Evolutionary conservation across 2,888 invertebrate species (phyloP).

Genomic region (Ennomos fuscantarius): DNA sequence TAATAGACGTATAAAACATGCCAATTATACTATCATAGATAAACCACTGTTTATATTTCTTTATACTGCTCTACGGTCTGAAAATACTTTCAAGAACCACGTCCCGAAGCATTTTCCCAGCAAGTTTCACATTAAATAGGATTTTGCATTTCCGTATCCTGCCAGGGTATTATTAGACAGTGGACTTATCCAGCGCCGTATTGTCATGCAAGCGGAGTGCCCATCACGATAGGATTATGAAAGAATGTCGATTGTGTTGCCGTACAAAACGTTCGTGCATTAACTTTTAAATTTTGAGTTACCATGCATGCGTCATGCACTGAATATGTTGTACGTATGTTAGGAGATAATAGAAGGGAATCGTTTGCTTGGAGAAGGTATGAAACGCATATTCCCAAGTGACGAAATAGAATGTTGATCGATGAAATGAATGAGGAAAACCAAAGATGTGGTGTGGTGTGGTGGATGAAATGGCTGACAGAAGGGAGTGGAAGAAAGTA

Average conservation of each 20-base stretch:
- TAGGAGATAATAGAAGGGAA: no score
- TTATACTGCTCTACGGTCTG: background rate
- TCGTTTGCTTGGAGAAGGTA: no score
- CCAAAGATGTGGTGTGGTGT: no score
- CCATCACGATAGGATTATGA: slow-evolving; percentile 26
- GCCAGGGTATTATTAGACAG: slow-evolving; percentile 2
- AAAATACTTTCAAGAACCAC: background rate
- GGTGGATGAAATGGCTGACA: no score
- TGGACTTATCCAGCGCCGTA: slow-evolving; percentile 1
- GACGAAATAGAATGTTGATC: no score
- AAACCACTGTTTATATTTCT: no score
- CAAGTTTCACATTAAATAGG: background rate
- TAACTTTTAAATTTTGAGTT: slow-evolving; percentile 11
- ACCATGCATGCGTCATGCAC: background rate
- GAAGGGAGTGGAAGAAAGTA: no score
- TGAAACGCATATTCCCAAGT: no score
- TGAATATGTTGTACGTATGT: no score
- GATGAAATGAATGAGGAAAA: no score
- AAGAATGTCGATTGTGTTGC: slow-evolving; percentile 29
- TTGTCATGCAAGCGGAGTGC: slow-evolving; percentile 33
- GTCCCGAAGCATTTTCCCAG: background rate
- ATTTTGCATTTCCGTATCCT: background rate
- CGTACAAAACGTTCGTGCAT: slow-evolving; percentile 15
- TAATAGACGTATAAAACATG: no score
- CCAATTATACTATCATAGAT: no score